Evolutionary conservation across 2,797 vertebrate genomes (phyloP).

Genomic region (Phyllotis vaccarum): DNA sequence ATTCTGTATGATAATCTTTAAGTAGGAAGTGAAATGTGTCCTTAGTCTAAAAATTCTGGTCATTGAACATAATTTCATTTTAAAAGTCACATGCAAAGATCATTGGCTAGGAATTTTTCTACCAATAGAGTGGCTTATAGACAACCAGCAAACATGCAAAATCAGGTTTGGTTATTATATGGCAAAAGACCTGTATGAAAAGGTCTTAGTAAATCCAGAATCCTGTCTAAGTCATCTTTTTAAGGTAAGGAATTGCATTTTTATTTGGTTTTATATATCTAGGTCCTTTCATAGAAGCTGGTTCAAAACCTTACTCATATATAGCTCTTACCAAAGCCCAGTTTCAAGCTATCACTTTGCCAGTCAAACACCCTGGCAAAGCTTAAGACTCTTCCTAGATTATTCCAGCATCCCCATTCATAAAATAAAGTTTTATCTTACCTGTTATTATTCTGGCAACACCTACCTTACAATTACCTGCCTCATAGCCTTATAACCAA

Average conservation of each 20-base stretch:
- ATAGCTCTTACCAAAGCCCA: background rate
- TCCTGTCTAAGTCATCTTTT: background rate
- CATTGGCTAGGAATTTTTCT: too few relatives aligned
- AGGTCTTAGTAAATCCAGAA: background rate
- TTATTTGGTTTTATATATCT: background rate
- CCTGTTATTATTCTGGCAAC: background rate
- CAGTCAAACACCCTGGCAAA: background rate
- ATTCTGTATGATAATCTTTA: background rate
- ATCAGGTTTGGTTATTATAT: background rate
- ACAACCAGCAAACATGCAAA: background rate
- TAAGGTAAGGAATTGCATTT: background rate
- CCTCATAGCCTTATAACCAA: background rate
- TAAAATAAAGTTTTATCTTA: background rate
- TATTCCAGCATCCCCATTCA: background rate
- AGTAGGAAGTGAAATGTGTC: background rate
- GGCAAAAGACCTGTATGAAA: background rate
- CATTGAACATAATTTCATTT: background rate
- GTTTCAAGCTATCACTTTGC: background rate
- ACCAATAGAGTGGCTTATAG: background rate
- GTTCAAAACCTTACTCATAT: background rate
- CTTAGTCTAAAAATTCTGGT: background rate
- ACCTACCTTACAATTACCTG: background rate
- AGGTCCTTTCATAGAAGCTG: background rate
- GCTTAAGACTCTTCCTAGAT: background rate
- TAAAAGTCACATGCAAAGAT: too few relatives aligned